A percentile compares a stretch with the other conserved stretches of the same genome.
Evolutionary conservation across 2,797 vertebrate genomes (phyloP).

Genomic region (Gymnothorax javanicus): DNA sequence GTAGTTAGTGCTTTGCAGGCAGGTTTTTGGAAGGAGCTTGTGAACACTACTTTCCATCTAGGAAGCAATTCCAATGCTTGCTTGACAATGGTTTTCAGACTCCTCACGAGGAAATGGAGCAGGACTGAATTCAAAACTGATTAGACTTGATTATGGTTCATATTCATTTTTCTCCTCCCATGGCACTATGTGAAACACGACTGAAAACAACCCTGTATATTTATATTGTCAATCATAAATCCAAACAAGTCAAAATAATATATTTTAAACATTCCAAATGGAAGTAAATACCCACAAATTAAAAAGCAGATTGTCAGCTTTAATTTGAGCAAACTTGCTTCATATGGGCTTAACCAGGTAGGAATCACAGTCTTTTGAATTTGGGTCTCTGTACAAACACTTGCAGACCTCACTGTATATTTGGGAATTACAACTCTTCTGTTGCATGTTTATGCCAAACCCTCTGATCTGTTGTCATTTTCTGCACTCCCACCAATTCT

Average conservation of each 20-base stretch:
- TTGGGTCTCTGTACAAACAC: too few relatives aligned
- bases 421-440: neutral
- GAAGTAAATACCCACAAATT: too few relatives aligned
- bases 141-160: neutral
- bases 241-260: too few relatives aligned
- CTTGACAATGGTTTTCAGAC: slow-evolving; percentile 54
- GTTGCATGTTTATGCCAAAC: neutral
- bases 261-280: too few relatives aligned
- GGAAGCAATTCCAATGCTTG: slow-evolving; percentile 72
- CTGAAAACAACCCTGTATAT: too few relatives aligned
- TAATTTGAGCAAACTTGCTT: too few relatives aligned
- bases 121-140: neutral
- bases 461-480: too few relatives aligned
- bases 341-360: too few relatives aligned
- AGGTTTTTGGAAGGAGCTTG: slow-evolving; percentile 20
- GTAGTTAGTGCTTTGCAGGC: neutral
- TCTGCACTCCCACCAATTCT: too few relatives aligned
- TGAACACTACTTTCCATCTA: slow-evolving; percentile 57
- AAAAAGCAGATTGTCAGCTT: too few relatives aligned
- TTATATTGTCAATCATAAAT: too few relatives aligned
- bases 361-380: too few relatives aligned
- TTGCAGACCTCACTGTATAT: neutral
- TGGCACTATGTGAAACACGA: neutral
- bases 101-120: neutral
- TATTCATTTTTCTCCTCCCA: neutral